Evolutionary conservation across 2,888 invertebrate genomes (phyloP).

Genomic region (Prenolepis imparis): DNA sequence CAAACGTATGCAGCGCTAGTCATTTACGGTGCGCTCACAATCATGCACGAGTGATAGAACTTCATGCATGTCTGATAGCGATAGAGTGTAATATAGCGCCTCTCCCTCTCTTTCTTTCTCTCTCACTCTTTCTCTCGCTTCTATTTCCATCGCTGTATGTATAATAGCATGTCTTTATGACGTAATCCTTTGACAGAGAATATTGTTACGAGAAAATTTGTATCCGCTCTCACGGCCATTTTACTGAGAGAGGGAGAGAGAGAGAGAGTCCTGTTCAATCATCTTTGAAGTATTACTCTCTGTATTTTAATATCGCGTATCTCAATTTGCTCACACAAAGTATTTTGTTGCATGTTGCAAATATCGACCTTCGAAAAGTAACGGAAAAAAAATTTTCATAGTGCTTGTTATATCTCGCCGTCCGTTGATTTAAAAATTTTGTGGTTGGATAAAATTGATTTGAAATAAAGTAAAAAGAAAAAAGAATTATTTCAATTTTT

Average conservation of each 20-base stretch:
- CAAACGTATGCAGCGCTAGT: conserved; percentile 55
- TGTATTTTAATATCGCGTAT: conserved; percentile 55
- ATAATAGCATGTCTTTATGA: conserved; percentile 58
- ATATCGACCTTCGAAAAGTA: conserved; percentile 12
- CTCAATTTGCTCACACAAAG: conserved; percentile 49
- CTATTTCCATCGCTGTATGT: conserved; percentile 53
- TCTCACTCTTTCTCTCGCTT: conserved; percentile 30
- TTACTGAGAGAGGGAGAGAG: conserved; percentile 16
- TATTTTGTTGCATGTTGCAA: conserved; percentile 43
- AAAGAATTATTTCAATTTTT: background rate
- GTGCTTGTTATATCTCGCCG: background rate
- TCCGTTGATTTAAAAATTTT: background rate
- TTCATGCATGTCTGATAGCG: conserved; percentile 53
- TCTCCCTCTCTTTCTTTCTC: conserved; percentile 24
- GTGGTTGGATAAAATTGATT: conserved; percentile 2
- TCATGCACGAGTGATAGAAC: conserved; percentile 53
- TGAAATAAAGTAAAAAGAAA: background rate
- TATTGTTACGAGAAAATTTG: conserved; percentile 57
- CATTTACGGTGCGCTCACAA: conserved; percentile 52
- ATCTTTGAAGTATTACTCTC: conserved; percentile 57
- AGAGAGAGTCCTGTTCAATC: conserved; percentile 48
- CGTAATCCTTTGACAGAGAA: conserved; percentile 58
- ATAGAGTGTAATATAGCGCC: conserved; percentile 52
- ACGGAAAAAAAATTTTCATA: background rate
- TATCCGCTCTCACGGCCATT: conserved; percentile 49